Evolutionary conservation across 2,113 vertebrate species (phyloP).

Genomic region (Sebastes schlegelii): DNA sequence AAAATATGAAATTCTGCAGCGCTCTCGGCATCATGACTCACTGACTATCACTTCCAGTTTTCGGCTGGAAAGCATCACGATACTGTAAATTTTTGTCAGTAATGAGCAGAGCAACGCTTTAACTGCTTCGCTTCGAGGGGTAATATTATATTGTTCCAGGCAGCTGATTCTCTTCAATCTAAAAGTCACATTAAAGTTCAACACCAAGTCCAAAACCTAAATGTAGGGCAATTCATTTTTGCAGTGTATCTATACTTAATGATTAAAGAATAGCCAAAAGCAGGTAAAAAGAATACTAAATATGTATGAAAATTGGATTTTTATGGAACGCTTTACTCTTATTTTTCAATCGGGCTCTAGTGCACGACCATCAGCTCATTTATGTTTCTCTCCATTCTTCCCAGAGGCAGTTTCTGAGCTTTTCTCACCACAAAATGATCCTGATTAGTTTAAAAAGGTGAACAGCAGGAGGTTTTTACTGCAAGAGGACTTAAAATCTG

Average conservation of each 20-base stretch:
- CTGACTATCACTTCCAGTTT: constrained; percentile 25
- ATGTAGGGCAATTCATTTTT: not conserved
- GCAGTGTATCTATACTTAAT: not conserved
- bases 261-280: not conserved
- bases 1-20: constrained; percentile 46
- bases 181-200: constrained; percentile 4
- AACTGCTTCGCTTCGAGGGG: constrained; percentile 25
- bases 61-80: constrained; percentile 2
- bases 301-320: constrained; percentile 19
- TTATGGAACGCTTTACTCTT: constrained; percentile 30
- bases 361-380: constrained; percentile 23
- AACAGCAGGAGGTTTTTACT: not conserved
- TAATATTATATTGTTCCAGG: constrained; percentile 28
- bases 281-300: not conserved
- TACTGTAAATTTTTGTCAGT: constrained; percentile 40
- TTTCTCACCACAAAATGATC: not conserved
- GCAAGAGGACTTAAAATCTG: not conserved
- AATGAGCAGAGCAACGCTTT: constrained; percentile 47
- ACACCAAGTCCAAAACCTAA: constrained; percentile 5
- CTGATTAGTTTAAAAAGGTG: not conserved
- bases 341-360: not conserved
- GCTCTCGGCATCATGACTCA: constrained; percentile 28
- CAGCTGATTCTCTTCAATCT: constrained; percentile 16
- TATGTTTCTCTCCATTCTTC: not conserved
- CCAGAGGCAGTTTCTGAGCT: not conserved